Conservation (phyloP, 2,888 invertebrate species). For the Oxystoma pomonae region DNA sequence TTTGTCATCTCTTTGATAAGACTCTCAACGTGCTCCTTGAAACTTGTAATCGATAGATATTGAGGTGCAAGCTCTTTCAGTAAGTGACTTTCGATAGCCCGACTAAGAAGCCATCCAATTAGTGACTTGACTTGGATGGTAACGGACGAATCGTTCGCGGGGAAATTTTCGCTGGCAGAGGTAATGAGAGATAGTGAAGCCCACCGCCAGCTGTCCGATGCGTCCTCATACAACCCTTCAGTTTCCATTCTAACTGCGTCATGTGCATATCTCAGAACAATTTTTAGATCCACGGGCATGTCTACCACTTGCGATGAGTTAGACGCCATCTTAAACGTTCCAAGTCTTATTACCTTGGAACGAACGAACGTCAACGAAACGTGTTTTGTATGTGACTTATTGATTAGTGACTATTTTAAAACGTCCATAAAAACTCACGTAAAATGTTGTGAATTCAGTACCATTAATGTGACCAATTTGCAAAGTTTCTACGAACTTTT, state of each 20-base stretch:
- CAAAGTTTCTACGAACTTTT: background rate
- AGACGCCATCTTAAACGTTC: background rate
- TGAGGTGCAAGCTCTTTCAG: background rate
- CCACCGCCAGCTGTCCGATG: background rate
- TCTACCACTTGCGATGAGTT: background rate
- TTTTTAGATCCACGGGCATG: background rate
- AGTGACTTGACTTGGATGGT: background rate
- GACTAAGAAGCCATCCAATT: background rate
- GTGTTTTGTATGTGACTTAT: background rate
- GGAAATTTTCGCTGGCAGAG: background rate
- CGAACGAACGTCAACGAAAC: background rate
- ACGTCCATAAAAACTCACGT: background rate
- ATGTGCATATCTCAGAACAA: background rate
- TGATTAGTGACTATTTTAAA: background rate
- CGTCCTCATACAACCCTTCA: background rate
- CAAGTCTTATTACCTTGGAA: background rate
- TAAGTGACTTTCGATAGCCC: background rate
- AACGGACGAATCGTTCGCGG: background rate
- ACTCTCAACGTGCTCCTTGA: background rate
- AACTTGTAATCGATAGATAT: constrained; percentile 1
- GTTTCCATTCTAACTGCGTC: background rate
- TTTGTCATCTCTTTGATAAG: background rate
- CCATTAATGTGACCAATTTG: background rate
- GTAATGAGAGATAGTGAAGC: background rate
- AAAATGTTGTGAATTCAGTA: background rate